A percentile compares a stretch with the other conserved stretches of the same genome.
Evolutionary conservation across 2,888 invertebrate species (phyloP).

Genomic region (Drosophila phalerata): DNA sequence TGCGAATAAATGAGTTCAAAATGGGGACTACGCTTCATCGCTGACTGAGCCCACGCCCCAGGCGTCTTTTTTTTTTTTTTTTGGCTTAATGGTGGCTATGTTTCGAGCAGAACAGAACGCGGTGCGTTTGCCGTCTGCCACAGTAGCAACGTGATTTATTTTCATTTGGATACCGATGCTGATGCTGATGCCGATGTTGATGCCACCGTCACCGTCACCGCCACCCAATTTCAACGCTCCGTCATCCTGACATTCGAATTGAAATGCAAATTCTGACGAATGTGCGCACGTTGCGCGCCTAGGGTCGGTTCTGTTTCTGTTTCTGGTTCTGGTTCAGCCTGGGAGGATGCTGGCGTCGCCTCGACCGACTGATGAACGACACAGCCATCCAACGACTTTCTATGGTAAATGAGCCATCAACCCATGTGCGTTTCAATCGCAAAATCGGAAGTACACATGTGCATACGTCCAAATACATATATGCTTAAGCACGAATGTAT

Average conservation of each 20-base stretch:
- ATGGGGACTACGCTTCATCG: constrained; percentile 50
- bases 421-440: constrained; percentile 52
- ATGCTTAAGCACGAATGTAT: constrained; percentile 24
- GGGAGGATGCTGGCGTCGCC: constrained; percentile 28
- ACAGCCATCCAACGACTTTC: constrained; percentile 52
- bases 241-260: constrained; percentile 81
- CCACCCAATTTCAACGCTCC: constrained; percentile 75
- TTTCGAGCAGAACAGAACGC: constrained; percentile 49
- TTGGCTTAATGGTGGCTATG: constrained; percentile 78
- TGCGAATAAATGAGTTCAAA: constrained; percentile 80
- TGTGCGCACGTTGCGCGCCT: constrained; percentile 69
- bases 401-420: constrained; percentile 73
- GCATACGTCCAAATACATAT: constrained; percentile 40
- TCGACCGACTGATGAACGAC: constrained; percentile 42
- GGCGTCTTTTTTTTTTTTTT: constrained; percentile 47
- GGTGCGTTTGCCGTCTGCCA: constrained; percentile 51
- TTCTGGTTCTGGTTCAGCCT: background rate
- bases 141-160: constrained; percentile 77
- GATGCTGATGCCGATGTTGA: constrained; percentile 16
- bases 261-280: constrained; percentile 84
- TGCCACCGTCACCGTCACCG: constrained; percentile 27
- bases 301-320: constrained; percentile 33
- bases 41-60: constrained; percentile 37
- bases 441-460: constrained; percentile 60
- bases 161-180: constrained; percentile 70